Evolutionary conservation across 2,113 vertebrate genomes (phyloP).

Genomic region (Natator depressus): DNA sequence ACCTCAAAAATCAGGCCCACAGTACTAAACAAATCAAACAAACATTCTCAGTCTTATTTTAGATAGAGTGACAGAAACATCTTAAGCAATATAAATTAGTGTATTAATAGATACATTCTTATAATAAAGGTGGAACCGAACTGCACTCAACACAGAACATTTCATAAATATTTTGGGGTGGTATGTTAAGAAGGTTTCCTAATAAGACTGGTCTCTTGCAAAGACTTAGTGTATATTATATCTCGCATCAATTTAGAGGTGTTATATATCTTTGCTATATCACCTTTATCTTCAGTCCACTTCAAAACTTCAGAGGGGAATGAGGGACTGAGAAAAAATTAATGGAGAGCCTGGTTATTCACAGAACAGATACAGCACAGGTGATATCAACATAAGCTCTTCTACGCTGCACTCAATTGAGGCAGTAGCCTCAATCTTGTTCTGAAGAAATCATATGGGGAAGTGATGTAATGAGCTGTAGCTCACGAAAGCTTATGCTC

Average conservation of each 20-base stretch:
- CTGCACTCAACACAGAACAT: neutral
- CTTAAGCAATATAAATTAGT: neutral
- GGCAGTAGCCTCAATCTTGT: neutral
- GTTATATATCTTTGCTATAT: neutral
- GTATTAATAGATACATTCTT: neutral
- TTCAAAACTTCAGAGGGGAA: neutral
- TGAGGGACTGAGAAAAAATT: neutral
- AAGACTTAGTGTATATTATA: neutral
- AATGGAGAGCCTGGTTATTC: neutral
- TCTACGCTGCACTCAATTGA: neutral
- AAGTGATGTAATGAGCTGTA: neutral
- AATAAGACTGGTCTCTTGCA: neutral
- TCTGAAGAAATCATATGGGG: neutral
- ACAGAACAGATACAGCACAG: neutral
- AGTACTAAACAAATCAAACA: neutral
- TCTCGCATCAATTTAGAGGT: neutral
- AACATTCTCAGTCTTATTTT: neutral
- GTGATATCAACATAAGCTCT: rapidly evolving
- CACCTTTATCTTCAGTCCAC: neutral
- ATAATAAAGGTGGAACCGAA: neutral
- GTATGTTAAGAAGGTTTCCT: neutral
- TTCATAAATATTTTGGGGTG: neutral
- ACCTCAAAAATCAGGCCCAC: neutral
- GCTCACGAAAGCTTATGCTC: too few species aligned
- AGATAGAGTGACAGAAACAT: neutral